phyloP scores from a whole-genome alignment of 2,113 vertebrate genomes.

The Cromileptes altivelis region DNA sequence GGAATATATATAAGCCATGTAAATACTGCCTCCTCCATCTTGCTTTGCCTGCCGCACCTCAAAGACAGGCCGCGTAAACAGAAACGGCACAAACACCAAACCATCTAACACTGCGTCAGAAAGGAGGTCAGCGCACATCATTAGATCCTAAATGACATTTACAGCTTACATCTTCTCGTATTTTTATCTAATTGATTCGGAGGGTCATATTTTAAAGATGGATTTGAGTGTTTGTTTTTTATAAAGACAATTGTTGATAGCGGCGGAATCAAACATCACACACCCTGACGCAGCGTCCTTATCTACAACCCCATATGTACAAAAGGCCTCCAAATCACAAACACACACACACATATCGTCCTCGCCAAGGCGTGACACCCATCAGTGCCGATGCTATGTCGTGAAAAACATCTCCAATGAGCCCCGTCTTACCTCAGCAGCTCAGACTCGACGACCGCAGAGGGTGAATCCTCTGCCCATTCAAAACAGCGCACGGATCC shows the following conservation, averaged over 20 bases:
- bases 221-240: neutral
- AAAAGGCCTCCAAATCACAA: slow-evolving; percentile 39
- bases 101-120: slow-evolving; percentile 70
- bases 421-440: slow-evolving; percentile 69
- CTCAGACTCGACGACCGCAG: slow-evolving; percentile 59
- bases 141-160: neutral
- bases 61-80: slow-evolving; percentile 79
- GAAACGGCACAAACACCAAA: slow-evolving; percentile 38
- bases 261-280: neutral
- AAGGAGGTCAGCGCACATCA: slow-evolving; percentile 43
- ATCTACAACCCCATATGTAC: slow-evolving; percentile 8
- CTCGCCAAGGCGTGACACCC: slow-evolving; percentile 27
- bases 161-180: too few species aligned
- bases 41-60: slow-evolving; percentile 79
- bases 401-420: slow-evolving; percentile 16
- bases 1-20: slow-evolving; percentile 32
- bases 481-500: slow-evolving; percentile 48
- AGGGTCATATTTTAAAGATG: neutral
- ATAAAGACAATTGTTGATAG: slow-evolving; percentile 8
- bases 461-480: slow-evolving; percentile 60
- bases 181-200: neutral
- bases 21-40: slow-evolving; percentile 76
- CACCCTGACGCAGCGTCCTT: slow-evolving; percentile 64
- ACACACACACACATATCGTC: neutral
- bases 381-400: neutral